Evolutionary conservation across 2,113 vertebrate species (phyloP).

Genomic region (Psammodynastes pulverulentus): DNA sequence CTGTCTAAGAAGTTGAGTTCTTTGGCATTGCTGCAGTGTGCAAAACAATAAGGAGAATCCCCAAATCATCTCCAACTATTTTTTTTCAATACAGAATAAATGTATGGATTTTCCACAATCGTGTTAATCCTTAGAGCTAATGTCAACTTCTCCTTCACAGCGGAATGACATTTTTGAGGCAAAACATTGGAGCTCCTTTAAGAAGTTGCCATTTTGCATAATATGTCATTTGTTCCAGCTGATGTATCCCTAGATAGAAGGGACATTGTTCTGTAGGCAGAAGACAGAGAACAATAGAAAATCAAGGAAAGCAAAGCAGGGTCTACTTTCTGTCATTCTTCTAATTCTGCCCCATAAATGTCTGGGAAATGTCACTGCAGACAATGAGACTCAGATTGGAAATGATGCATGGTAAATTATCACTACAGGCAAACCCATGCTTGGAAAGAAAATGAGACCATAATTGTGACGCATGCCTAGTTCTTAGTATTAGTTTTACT

Average conservation of each 20-base stretch:
- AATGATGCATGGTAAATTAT: slow-evolving; percentile 1
- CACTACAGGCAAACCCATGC: not conserved
- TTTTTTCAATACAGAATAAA: not conserved
- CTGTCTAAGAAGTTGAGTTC: not conserved
- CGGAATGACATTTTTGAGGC: not conserved
- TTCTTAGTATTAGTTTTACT: not conserved
- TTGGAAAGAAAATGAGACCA: not conserved
- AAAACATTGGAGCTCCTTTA: not conserved
- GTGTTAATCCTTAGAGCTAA: not conserved
- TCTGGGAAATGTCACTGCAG: slow-evolving; percentile 20
- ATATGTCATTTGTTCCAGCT: not conserved
- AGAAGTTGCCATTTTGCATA: not conserved
- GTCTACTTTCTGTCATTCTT: slow-evolving; percentile 4
- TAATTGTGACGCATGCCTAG: not conserved
- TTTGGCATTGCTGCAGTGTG: not conserved
- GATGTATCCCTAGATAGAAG: not conserved
- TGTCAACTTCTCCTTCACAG: not conserved
- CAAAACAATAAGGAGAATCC: not conserved
- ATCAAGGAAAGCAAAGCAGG: slow-evolving; percentile 1
- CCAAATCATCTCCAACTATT: not conserved
- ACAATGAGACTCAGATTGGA: slow-evolving; percentile 19
- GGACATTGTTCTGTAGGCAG: not conserved
- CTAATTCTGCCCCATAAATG: slow-evolving; percentile 8
- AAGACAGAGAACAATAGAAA: slow-evolving; percentile 18
- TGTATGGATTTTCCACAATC: not conserved